Evolutionary conservation across 2,888 invertebrate species (phyloP).

Genomic region (Hyalella azteca): DNA sequence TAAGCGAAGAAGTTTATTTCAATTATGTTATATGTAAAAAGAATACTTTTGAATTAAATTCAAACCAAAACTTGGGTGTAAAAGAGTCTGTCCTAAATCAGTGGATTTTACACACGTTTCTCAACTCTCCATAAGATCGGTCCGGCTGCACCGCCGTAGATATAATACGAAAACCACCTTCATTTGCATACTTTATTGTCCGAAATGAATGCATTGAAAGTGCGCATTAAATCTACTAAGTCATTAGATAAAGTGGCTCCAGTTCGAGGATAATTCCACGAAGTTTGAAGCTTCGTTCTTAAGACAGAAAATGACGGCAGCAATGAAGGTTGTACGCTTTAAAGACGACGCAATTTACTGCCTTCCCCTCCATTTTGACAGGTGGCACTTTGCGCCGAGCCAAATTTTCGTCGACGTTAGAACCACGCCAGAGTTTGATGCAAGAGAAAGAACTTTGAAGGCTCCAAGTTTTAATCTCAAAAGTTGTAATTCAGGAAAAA

Average conservation of each 20-base stretch:
- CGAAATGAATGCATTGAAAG: constrained; percentile 36
- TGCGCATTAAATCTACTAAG: constrained; percentile 36
- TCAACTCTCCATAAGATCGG: too few species aligned
- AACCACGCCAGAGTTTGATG: too few species aligned
- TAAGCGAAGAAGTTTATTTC: too few species aligned
- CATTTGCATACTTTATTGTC: constrained; percentile 35
- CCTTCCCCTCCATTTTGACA: neutral
- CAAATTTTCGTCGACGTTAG: neutral
- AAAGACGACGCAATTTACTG: constrained; percentile 1
- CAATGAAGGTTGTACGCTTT: neutral
- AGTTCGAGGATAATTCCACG: constrained; percentile 15
- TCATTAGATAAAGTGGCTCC: constrained; percentile 36
- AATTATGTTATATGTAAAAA: too few species aligned
- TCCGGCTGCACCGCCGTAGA: constrained; percentile 19
- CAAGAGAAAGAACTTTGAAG: too few species aligned
- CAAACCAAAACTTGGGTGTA: too few species aligned
- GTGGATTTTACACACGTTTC: too few species aligned
- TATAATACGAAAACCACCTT: constrained; percentile 32
- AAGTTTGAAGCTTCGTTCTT: constrained; percentile 23
- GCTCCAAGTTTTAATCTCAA: too few species aligned
- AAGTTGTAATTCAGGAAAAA: too few species aligned
- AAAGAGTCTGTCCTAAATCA: too few species aligned
- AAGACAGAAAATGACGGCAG: constrained; percentile 12
- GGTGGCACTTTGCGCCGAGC: constrained; percentile 1
- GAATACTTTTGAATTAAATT: too few species aligned